phyloP scores from a whole-genome alignment of 2,797 vertebrate genomes.

The Paguma larvata region DNA sequence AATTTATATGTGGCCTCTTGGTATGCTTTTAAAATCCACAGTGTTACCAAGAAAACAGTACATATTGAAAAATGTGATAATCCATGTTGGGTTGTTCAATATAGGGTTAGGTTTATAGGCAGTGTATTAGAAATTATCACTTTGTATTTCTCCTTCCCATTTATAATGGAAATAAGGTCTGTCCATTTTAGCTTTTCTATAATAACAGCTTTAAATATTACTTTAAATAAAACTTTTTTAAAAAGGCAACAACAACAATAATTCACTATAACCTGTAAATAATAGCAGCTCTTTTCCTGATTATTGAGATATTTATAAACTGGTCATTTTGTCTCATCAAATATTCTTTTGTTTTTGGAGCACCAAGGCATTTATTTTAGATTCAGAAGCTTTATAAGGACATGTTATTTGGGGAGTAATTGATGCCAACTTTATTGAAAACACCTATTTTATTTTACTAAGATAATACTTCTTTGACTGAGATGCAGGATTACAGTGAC shows the following conservation, averaged over 20 bases:
- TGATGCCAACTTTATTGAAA: conserved; percentile 80
- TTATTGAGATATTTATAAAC: conserved; percentile 74
- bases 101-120: neutral
- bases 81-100: neutral
- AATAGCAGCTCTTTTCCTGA: conserved; percentile 76
- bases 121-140: neutral
- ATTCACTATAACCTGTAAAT: conserved; percentile 66
- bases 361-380: conserved; percentile 79
- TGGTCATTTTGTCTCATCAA: conserved; percentile 78
- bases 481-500: conserved; percentile 61
- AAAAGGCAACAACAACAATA: conserved; percentile 34
- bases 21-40: conserved; percentile 45
- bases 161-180: conserved; percentile 16
- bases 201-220: conserved; percentile 42
- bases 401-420: conserved; percentile 15
- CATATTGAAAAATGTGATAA: conserved; percentile 2
- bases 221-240: conserved; percentile 52
- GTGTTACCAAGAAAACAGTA: neutral
- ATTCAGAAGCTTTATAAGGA: conserved; percentile 69
- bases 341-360: conserved; percentile 78
- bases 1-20: neutral
- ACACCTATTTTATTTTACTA: conserved; percentile 72
- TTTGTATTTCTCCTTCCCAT: neutral
- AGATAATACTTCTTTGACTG: conserved; percentile 64
- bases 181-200: conserved; percentile 32